Evolutionary conservation across 2,113 vertebrate genomes (phyloP).

Genomic region (Pachypanchax playfairii): DNA sequence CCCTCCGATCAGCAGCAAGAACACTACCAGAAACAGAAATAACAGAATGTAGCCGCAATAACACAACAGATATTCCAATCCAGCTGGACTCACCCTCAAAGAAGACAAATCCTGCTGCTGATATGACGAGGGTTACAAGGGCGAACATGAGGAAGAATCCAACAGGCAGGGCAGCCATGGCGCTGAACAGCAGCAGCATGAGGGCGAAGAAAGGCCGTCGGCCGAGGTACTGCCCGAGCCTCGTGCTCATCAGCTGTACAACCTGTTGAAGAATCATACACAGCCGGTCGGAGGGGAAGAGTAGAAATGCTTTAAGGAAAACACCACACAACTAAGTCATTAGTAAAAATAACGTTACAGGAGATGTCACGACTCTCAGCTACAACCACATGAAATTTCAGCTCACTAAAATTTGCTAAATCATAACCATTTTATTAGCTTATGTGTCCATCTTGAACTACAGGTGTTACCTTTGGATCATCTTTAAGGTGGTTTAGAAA

Average conservation of each 20-base stretch:
- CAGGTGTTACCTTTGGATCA: conserved; percentile 63
- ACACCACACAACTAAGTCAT: too few species aligned
- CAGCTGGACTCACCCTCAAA: conserved; percentile 85
- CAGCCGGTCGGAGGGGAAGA: neutral
- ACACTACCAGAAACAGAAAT: conserved; percentile 69
- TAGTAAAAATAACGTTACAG: too few species aligned
- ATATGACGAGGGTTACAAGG: conserved; percentile 77
- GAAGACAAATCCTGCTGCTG: conserved; percentile 82
- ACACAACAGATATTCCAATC: too few species aligned
- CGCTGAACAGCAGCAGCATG: conserved; percentile 81
- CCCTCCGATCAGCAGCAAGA: conserved; percentile 81
- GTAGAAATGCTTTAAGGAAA: too few species aligned
- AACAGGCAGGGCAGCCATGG: conserved; percentile 81
- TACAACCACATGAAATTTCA: too few species aligned
- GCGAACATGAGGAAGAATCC: conserved; percentile 85
- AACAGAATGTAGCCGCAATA: neutral
- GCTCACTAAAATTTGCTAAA: too few species aligned
- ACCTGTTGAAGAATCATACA: conserved; percentile 75
- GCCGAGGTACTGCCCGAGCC: conserved; percentile 82
- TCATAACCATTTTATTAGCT: too few species aligned
- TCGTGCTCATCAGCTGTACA: conserved; percentile 81
- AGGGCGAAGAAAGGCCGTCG: conserved; percentile 84
- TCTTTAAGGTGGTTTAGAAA: conserved; percentile 33
- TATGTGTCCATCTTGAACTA: too few species aligned
- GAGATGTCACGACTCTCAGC: too few species aligned